Conservation (phyloP, 1,140 invertebrate genomes). For the Pararge aegeria region DNA sequence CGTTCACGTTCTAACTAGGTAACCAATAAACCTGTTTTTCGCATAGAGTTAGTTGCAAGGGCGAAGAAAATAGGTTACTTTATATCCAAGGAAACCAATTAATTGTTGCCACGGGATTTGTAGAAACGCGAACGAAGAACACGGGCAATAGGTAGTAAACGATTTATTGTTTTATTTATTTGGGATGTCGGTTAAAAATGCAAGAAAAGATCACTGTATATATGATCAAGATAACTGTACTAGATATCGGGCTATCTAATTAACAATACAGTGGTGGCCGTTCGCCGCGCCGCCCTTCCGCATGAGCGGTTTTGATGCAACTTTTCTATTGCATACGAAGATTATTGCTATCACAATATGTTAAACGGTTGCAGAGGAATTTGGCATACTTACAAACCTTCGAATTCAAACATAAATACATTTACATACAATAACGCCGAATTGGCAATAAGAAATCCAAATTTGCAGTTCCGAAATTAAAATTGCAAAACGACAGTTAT, state of each 20-base stretch:
- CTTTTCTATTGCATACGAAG: constrained; percentile 31
- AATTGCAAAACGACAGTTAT: too few species aligned
- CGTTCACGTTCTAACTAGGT: too few species aligned
- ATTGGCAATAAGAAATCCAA: too few species aligned
- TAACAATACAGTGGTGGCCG: constrained; percentile 12
- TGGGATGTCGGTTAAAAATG: not conserved
- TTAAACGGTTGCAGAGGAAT: constrained; percentile 15
- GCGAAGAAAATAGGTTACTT: too few species aligned
- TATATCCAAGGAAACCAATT: too few species aligned
- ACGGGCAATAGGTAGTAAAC: too few species aligned
- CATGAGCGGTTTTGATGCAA: constrained; percentile 32
- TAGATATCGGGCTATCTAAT: constrained; percentile 21
- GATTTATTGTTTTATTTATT: too few species aligned
- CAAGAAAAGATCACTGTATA: constrained; percentile 14
- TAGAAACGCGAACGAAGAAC: too few species aligned
- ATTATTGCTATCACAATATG: constrained; percentile 16
- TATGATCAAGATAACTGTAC: constrained; percentile 23
- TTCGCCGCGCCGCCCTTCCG: constrained; percentile 15
- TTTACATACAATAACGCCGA: not conserved
- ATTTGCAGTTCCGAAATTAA: too few species aligned
- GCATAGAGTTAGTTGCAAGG: too few species aligned
- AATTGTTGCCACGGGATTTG: too few species aligned
- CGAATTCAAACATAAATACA: not conserved
- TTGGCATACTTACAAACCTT: constrained; percentile 13
- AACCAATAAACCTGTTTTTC: too few species aligned